Evolutionary conservation across 92 coral and sea anemone species (phyloP).

Genomic region (Phenganax marumi): DNA sequence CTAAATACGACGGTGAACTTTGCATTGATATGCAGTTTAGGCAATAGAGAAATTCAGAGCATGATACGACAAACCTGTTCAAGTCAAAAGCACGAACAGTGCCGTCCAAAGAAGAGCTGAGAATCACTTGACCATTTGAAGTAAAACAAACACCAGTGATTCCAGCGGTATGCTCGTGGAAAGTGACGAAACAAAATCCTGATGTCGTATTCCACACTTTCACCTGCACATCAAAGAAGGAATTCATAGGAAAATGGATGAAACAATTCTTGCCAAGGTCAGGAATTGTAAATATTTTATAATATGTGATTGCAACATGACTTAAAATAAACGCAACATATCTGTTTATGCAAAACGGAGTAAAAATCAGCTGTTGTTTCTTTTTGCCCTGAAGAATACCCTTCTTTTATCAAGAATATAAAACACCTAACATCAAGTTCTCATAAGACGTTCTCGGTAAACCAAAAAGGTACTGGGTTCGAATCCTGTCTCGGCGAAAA

Average conservation of each 20-base stretch:
- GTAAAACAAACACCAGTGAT: slow-evolving; percentile 83
- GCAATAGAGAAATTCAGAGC: too few relatives aligned
- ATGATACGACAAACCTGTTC: slow-evolving; percentile 69
- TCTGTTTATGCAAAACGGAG: too few relatives aligned
- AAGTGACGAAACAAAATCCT: slow-evolving; percentile 97
- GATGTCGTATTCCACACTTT: slow-evolving; percentile 88
- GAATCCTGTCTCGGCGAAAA: too few relatives aligned
- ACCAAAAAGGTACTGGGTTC: too few relatives aligned
- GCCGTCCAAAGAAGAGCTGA: slow-evolving; percentile 93
- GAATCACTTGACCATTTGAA: slow-evolving; percentile 82
- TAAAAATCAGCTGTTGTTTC: too few relatives aligned
- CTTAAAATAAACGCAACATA: too few relatives aligned
- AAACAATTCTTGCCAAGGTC: background rate
- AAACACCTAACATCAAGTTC: too few relatives aligned
- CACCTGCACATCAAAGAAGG: slow-evolving; percentile 55
- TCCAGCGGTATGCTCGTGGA: slow-evolving; percentile 81
- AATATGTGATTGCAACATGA: background rate
- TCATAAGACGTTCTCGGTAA: too few relatives aligned
- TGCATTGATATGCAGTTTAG: too few relatives aligned
- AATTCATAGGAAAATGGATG: background rate
- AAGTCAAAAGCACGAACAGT: slow-evolving; percentile 98
- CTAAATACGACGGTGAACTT: too few relatives aligned
- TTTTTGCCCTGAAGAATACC: too few relatives aligned
- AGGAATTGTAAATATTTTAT: background rate
- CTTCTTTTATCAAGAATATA: too few relatives aligned